Evolutionary conservation across 2,797 vertebrate genomes (phyloP).

Genomic region (Sebastes flavidus): DNA sequence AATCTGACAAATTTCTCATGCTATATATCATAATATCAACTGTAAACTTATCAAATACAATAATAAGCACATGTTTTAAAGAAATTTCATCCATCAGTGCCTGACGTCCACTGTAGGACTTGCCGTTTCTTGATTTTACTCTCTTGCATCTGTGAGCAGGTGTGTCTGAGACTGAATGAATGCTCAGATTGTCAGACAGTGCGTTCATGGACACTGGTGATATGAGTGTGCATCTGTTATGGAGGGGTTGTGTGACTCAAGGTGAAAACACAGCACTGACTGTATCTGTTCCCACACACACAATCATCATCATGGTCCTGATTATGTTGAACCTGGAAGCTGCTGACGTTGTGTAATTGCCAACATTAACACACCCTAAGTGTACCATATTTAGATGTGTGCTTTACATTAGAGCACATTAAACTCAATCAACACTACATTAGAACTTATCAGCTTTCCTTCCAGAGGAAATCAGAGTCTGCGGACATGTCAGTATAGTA

Average conservation of each 20-base stretch:
- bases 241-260: neutral
- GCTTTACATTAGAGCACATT: constrained; percentile 8
- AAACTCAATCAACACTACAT: constrained; percentile 7
- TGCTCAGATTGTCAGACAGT: neutral
- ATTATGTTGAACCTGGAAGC: neutral
- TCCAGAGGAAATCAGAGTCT: constrained; percentile 13
- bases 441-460: constrained; percentile 24
- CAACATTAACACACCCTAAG: neutral
- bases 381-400: constrained; percentile 17
- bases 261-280: neutral
- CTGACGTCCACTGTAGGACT: neutral
- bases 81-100: neutral
- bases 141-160: neutral
- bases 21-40: neutral
- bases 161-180: neutral
- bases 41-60: neutral
- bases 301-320: neutral
- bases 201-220: neutral
- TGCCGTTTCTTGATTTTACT: neutral
- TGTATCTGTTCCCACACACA: neutral
- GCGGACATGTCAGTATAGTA: neutral
- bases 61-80: neutral
- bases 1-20: neutral
- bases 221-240: neutral
- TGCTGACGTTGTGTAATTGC: neutral